Base-by-base conservation (phyloP, 2,888 invertebrate species). In the Eristalinus aeneus region DNA sequence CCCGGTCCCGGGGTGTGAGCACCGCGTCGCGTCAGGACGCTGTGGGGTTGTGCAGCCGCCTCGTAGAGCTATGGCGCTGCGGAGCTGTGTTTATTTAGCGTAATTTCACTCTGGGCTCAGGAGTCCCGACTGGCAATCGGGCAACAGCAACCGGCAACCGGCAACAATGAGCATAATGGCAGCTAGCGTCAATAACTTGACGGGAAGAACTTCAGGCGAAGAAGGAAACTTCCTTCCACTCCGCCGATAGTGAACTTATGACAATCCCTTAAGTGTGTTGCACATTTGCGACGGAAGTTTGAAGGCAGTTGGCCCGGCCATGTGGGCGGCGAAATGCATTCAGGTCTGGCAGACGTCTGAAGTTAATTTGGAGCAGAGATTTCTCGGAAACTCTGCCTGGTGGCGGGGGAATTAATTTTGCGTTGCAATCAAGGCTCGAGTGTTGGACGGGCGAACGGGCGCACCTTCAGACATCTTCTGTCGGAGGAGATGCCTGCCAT, bases 41-140 rank as follows among this genome's bases (percentile, higher is more conserved):
- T 39, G 39, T 39, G 39, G n/a, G n/a, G n/a, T n/a, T n/a, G 39
- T 39, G 46, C 46, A 46, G 46, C 46, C 6, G n/a, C n/a, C 39
- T 6, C 39, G 39, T 11, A 54, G 54, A 11, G 4, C 31, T 20
- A n/a, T 23, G 23, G 12, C 32, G 60, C 46, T 63, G n/a, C 46
- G 46, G 63, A 80, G 76, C 72, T 34, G 67, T 85, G 58, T 85
- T 85, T 85, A 80, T 80, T 85, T 85, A 80, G 76, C 72, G 80
- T 80, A 80, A 80, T 85, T 76, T 72, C 46, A 68, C 56, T 80
- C 65, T 54, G 69, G 61, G 61, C 67, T 61, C 64, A 69, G 69
- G 73, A 78, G 53, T 64, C 69, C 39, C 11, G 64, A 69, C 60
- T 61, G 54, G 39, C 32, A 56, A n/a, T 16, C 39, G 53, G 27